These are phyloP conservation scores for Parochlus steinenii DNA, from an alignment of 2,888 invertebrate genomes.

Conservation along the genomic window DNA sequence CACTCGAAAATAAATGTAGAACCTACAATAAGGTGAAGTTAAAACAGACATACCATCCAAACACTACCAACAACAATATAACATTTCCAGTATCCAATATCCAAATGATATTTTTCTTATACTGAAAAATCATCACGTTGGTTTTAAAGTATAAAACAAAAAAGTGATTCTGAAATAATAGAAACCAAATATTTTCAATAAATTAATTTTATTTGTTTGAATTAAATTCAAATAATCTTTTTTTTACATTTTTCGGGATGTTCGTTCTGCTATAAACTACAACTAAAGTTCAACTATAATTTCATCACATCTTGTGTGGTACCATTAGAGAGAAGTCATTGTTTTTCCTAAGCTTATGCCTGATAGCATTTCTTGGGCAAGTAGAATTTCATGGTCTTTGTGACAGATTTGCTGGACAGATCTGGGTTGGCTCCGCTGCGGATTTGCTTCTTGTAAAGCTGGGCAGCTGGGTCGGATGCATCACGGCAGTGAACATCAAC, in stretches of 20 bases:
- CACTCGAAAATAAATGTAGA: too few species aligned
- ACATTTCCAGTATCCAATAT: too few species aligned
- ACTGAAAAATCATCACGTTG: too few species aligned
- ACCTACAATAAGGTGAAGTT: too few species aligned
- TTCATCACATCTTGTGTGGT: neutral
- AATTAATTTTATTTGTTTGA: too few species aligned
- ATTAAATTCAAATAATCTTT: too few species aligned
- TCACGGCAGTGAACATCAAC: slow-evolving; percentile 32
- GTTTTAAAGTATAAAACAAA: too few species aligned
- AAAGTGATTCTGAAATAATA: too few species aligned
- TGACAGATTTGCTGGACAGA: slow-evolving; percentile 29
- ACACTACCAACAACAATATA: too few species aligned
- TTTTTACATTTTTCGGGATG: slow-evolving; percentile 6
- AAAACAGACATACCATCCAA: too few species aligned
- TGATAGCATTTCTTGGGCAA: slow-evolving; percentile 30
- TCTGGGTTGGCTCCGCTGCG: slow-evolving; percentile 34
- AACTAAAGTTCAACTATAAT: slow-evolving; percentile 1
- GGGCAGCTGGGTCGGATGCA: slow-evolving; percentile 16
- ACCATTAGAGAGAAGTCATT: neutral
- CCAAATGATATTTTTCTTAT: too few species aligned
- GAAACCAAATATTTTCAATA: too few species aligned
- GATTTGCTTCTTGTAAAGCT: slow-evolving; percentile 24
- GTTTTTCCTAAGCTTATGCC: slow-evolving; percentile 8
- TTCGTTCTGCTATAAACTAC: neutral
- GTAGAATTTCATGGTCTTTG: slow-evolving; percentile 23